Evolutionary conservation across 2,888 invertebrate species (phyloP), one percentile per base, ranked within the genome.

Genomic region (Melinaea menophilus): DNA sequence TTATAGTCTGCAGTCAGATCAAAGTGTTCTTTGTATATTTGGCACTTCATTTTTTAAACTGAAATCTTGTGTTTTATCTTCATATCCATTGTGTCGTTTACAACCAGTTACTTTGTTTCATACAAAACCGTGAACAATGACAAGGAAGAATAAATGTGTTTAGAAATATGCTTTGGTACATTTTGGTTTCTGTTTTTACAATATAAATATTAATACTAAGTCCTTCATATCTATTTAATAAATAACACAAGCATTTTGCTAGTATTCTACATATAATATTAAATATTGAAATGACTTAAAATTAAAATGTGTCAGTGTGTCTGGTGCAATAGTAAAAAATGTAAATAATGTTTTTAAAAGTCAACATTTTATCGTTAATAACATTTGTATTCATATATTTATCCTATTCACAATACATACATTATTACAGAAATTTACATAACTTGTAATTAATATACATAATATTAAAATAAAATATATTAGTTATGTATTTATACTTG

Each of bases 11-110:
- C 31, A 51, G 51, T 9, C 7, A n/a, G 55, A 55, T 55, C 41
- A 59, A 59, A 59, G 59, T 54, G 45, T 12, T 59, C 55, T 59
- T 55, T 55, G 59, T 45, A 55, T 45, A 5, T 51, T 35, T 13
- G 22, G 31, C 22, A 35, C 51, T 33, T 55, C 45, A 31, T n/a
- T 41, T n/a, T 55, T 55, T 55, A 54, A 41, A 5, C 41, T 9
- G 5, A 41, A 41, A 33, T 54, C 33, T 45, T 45, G n/a, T 37
- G 55, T 59, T 55, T 59, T 46, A 31, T 41, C n/a, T n/a, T 55
- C 31, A 55, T 55, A 54, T n/a, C 59, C 45, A 55, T 59, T 59
- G 59, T 59, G 41, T 58, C 48, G 35, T 46, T 31, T 41, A 58
- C 13, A 31, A 55, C n/a, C 33, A 12, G 59, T 45, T 59, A 41